These are phyloP conservation scores for Lepus oiostolus DNA, from an alignment of 2,797 vertebrate species.

Conservation along the genomic window DNA sequence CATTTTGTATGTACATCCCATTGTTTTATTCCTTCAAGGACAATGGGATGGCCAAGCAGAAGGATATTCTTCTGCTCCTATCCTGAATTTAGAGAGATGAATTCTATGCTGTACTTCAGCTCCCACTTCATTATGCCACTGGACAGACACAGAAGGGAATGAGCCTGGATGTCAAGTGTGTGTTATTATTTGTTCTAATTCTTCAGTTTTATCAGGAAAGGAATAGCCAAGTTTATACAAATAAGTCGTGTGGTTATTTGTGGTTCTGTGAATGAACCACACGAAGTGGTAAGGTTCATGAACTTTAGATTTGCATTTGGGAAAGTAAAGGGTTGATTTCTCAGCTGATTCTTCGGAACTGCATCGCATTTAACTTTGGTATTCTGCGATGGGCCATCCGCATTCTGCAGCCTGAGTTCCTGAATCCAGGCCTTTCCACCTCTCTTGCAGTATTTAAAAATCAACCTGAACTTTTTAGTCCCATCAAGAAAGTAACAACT, in stretches of 20 bases:
- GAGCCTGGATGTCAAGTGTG: neutral
- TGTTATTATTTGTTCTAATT: neutral
- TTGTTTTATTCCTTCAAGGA: neutral
- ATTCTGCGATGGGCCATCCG: neutral
- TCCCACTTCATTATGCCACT: neutral
- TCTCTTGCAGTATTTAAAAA: neutral
- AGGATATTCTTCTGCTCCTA: neutral
- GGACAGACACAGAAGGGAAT: neutral
- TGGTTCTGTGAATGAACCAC: neutral
- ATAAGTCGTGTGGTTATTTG: neutral
- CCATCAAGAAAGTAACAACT: neutral
- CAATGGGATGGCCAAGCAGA: neutral
- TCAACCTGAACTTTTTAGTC: neutral
- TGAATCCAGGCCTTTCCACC: neutral
- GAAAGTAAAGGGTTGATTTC: neutral
- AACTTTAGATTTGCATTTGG: neutral
- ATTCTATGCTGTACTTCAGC: neutral
- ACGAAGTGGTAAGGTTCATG: neutral
- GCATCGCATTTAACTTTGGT: neutral
- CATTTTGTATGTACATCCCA: neutral
- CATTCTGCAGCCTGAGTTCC: neutral
- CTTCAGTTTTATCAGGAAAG: neutral
- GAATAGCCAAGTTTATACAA: neutral
- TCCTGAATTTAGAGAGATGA: neutral
- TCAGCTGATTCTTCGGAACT: slow-evolving; percentile 11